phyloP scores from a whole-genome alignment of 2,113 vertebrate genomes.

The Nerophis ophidion region DNA sequence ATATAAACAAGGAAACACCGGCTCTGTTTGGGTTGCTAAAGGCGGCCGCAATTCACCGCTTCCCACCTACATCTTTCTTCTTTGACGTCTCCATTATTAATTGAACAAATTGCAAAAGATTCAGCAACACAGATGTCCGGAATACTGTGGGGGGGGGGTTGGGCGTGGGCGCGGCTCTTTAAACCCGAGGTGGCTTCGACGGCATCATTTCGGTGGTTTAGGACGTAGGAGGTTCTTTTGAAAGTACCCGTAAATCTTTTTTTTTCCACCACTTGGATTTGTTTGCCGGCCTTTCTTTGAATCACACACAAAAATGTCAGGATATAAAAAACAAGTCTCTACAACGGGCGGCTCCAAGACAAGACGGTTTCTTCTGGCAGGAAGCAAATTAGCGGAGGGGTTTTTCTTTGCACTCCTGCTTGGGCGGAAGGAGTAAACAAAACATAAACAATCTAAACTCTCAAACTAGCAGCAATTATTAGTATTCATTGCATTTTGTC shows the following conservation, averaged over 20 bases:
- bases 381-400: constrained; percentile 17
- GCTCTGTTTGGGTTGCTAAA: too few species aligned
- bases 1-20: too few species aligned
- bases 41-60: too few species aligned
- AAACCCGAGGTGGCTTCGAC: neutral
- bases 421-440: constrained; percentile 11
- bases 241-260: constrained; percentile 8
- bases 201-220: neutral
- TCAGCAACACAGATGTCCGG: too few species aligned
- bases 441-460: neutral
- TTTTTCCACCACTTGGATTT: neutral
- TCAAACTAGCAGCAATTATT: neutral
- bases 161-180: too few species aligned
- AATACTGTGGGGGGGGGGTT: too few species aligned
- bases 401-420: constrained; percentile 21
- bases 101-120: too few species aligned
- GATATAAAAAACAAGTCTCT: constrained; percentile 5
- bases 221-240: neutral
- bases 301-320: constrained; percentile 6
- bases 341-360: neutral
- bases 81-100: too few species aligned
- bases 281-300: neutral
- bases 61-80: too few species aligned
- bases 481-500: neutral
- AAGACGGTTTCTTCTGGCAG: constrained; percentile 6